Conservation (phyloP, 2,113 vertebrate genomes). For the Murina feae region DNA sequence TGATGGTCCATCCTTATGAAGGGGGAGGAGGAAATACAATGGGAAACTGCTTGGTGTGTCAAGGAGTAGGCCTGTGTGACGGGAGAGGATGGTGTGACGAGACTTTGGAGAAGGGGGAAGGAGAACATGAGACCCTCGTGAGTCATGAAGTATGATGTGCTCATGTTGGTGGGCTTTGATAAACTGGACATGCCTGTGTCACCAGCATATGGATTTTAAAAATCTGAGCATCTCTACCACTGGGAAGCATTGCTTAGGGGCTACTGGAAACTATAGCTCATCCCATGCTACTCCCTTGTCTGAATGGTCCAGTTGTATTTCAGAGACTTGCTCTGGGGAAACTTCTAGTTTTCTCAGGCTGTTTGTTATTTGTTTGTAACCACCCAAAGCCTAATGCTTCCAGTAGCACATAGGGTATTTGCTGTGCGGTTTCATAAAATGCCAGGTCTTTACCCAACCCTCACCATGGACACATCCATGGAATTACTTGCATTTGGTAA, state of each 20-base stretch:
- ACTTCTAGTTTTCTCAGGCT: background rate
- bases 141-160: background rate
- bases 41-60: background rate
- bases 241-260: background rate
- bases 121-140: background rate
- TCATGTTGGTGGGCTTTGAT: background rate
- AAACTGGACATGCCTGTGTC: background rate
- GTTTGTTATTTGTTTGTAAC: background rate
- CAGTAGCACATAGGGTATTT: background rate
- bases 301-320: background rate
- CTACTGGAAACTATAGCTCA: background rate
- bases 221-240: background rate
- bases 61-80: rapidly evolving
- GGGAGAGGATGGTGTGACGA: no score
- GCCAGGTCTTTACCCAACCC: background rate
- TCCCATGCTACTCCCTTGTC: background rate
- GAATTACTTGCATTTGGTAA: background rate
- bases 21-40: background rate
- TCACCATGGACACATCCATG: background rate
- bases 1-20: background rate
- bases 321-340: background rate
- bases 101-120: background rate
- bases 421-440: background rate
- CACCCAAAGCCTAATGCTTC: background rate
- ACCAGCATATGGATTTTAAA: background rate